Evolutionary conservation across 1,140 invertebrate species (phyloP), one percentile per base, ranked within the genome.

Genomic region (Meteorus sp.): DNA sequence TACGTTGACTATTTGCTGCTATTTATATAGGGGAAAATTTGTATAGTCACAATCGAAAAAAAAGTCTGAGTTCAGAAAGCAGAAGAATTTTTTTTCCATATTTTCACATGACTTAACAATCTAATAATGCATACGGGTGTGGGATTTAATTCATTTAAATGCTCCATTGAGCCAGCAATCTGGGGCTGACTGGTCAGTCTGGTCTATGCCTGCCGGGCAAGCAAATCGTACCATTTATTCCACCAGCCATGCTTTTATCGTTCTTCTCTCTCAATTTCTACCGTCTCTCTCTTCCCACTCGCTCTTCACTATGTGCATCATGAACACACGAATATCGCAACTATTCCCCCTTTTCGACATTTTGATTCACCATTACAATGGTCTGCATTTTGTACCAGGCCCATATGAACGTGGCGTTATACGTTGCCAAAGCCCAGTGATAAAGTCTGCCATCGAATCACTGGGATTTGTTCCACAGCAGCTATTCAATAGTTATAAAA

Each of bases 101-200:
- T 47, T 59, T 17, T 52, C 17, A 22, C 3, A 37, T 37, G 25
- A 41, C 22, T 51, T 23, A 35, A 4, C 45, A 51, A 45, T 53
- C 17, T 37, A 59, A 52, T 51, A 56, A 61, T 56, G 54, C 52
- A 47, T 61, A 55, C 41, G 47, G 27, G 29, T 15, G 43, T 23
- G 27, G 54, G 20, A 20, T 27, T 56, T 61, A 61, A 61, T 61
- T 61, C 59, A 56, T 61, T 61, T 61, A 56, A 55, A 56, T 61
- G 53, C 45, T 61, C 59, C 37, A 61, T 56, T 45, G 59, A 61
- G 54, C 59, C 23, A 23, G 29, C 29, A 55, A 47, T 20, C 23
- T 19, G 11, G 31, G 55, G 29, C 35, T 58, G 47, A 58, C 45
- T 41, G 47, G 56, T 41, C 47, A 58, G 29, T 58, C 22, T 57